Percentiles rank a stretch among this genome's conserved stretches.
Evolutionary conservation across 1,140 invertebrate species (phyloP).

Genomic region (Zaprionus gabonicus): DNA sequence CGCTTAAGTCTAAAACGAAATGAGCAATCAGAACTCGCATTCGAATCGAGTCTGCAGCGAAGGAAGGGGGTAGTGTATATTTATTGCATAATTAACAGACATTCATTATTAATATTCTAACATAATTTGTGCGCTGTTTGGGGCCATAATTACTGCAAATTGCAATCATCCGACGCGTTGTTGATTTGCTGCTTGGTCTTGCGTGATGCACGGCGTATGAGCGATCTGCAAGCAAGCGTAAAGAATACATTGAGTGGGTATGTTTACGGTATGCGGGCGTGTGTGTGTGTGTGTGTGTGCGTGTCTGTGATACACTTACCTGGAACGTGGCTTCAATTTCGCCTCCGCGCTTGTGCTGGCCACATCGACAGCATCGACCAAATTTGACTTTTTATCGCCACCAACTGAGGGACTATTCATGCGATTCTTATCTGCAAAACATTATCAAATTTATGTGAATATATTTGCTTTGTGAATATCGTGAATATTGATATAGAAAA

Average conservation of each 20-base stretch:
- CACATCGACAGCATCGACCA: conserved; percentile 74
- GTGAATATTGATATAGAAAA: background rate
- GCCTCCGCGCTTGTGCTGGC: conserved; percentile 72
- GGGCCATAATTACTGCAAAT: conserved; percentile 87
- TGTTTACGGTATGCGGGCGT: no score
- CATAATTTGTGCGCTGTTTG: conserved; percentile 5
- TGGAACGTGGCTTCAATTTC: conserved; percentile 78
- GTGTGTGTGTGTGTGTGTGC: background rate
- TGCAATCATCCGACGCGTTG: conserved; percentile 90
- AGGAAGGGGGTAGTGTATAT: background rate
- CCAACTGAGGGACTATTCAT: conserved; percentile 76
- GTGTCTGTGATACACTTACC: conserved; percentile 52
- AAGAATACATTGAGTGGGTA: background rate
- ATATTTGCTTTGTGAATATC: background rate
- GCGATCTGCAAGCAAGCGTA: conserved; percentile 86
- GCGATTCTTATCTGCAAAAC: conserved; percentile 75
- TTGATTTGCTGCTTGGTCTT: conserved; percentile 92
- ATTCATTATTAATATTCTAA: conserved; percentile 22
- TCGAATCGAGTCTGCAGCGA: background rate
- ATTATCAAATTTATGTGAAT: background rate
- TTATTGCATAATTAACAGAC: conserved; percentile 20
- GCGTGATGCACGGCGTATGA: conserved; percentile 91
- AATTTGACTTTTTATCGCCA: conserved; percentile 70
- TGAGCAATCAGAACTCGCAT: conserved; percentile 24
- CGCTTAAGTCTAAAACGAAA: conserved; percentile 1